A percentile compares a stretch with the other conserved stretches of the same genome.
Evolutionary conservation across 2,113 vertebrate species (phyloP).

Genomic region (Pungitius pungitius): DNA sequence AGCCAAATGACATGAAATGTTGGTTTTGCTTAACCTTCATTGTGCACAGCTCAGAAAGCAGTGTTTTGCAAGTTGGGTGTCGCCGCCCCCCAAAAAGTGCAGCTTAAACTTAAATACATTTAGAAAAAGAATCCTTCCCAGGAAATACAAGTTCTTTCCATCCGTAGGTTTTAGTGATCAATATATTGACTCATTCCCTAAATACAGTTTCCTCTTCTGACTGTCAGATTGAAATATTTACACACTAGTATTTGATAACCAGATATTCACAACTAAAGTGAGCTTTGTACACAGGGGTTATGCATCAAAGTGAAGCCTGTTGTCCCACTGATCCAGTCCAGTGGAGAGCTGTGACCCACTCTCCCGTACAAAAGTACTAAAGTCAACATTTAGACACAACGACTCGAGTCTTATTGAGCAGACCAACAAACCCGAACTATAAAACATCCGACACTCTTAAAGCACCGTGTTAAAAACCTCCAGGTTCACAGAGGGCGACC

Average conservation of each 20-base stretch:
- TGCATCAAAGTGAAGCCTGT: conserved; percentile 9
- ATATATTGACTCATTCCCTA: conserved; percentile 9
- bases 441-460: conserved; percentile 52
- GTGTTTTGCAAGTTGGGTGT: not conserved
- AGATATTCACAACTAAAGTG: conserved; percentile 38
- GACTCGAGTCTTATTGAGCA: not conserved
- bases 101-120: conserved; percentile 16
- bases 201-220: conserved; percentile 40
- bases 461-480: conserved; percentile 14
- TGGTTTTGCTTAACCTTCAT: not conserved
- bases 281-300: conserved; percentile 11
- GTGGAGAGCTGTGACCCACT: too few species aligned
- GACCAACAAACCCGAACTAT: conserved; percentile 44
- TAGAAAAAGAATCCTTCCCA: not conserved
- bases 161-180: conserved; percentile 10
- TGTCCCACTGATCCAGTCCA: not conserved
- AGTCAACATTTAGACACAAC: conserved; percentile 24
- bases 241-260: conserved; percentile 49
- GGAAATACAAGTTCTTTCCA: conserved; percentile 6
- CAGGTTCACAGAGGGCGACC: conserved; percentile 1
- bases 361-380: too few species aligned
- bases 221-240: conserved; percentile 56
- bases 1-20: not conserved
- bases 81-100: not conserved
- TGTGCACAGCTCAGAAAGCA: not conserved